Conservation (phyloP, 64 coral and sea anemone species). For the Montipora capricornis region DNA sequence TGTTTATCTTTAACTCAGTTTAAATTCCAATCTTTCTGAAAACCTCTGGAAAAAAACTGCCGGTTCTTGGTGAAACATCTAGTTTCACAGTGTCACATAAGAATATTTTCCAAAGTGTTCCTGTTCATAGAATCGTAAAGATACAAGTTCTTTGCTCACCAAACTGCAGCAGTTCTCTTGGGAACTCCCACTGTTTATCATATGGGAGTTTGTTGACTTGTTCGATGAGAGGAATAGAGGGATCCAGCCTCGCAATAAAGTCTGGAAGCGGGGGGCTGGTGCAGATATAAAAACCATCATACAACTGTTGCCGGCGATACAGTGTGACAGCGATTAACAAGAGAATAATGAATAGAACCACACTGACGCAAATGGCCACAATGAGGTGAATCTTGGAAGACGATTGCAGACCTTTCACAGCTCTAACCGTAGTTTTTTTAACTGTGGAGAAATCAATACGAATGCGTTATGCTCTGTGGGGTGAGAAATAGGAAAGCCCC, state of each 20-base stretch:
- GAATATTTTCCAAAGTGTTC: no score
- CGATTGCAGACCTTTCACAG: background rate
- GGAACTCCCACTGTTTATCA: slow-evolving; percentile 86
- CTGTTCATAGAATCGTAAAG: no score
- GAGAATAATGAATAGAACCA: slow-evolving; percentile 61
- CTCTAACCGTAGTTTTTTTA: background rate
- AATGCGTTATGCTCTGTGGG: background rate
- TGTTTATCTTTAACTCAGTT: no score
- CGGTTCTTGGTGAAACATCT: no score
- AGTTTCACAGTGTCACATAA: no score
- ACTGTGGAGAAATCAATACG: background rate
- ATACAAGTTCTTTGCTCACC: slow-evolving; percentile 38
- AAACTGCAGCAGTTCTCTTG: slow-evolving; percentile 68
- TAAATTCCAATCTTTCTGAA: no score
- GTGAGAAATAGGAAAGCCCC: background rate
- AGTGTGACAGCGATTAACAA: slow-evolving; percentile 60
- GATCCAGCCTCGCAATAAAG: slow-evolving; percentile 86
- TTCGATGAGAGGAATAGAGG: slow-evolving; percentile 80
- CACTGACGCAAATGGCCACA: slow-evolving; percentile 63
- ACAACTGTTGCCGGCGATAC: slow-evolving; percentile 75
- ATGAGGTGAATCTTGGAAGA: slow-evolving; percentile 28
- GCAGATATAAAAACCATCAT: slow-evolving; percentile 91
- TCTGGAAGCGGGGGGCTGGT: slow-evolving; percentile 88
- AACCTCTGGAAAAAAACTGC: no score
- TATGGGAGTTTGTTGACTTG: slow-evolving; percentile 92